Conservation (phyloP, 2,797 vertebrate genomes). For the Limosa lapponica region DNA sequence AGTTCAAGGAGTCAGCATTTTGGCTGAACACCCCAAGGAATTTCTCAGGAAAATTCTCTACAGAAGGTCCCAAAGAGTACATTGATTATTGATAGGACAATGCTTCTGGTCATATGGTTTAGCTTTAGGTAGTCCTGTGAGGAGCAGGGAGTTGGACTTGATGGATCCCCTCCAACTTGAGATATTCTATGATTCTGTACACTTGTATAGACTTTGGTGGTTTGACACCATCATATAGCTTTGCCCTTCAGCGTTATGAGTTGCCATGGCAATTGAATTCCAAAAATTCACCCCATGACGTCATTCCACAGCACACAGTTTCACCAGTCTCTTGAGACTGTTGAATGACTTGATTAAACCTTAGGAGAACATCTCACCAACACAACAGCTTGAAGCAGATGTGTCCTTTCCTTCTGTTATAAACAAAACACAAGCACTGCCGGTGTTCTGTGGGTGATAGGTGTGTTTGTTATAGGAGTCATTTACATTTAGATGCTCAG, state of each 20-base stretch:
- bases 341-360: not conserved
- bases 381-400: not conserved
- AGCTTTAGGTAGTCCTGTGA: not conserved
- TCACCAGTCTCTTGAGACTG: no score
- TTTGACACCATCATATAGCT: no score
- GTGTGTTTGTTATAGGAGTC: accelerated
- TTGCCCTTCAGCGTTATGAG: not conserved
- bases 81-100: not conserved
- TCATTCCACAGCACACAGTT: not conserved
- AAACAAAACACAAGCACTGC: not conserved
- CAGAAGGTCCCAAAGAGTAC: not conserved
- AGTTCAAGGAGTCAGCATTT: not conserved
- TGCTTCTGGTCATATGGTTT: not conserved
- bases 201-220: not conserved
- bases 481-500: not conserved
- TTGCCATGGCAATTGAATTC: not conserved
- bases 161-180: not conserved
- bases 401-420: not conserved
- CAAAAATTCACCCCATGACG: accelerated
- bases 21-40: not conserved
- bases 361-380: not conserved
- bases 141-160: not conserved
- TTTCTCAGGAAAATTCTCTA: not conserved
- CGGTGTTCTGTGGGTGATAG: accelerated
- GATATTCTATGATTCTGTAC: no score